Base-by-base conservation (phyloP, 2,888 invertebrate species). In the Choreutis nemorana region DNA sequence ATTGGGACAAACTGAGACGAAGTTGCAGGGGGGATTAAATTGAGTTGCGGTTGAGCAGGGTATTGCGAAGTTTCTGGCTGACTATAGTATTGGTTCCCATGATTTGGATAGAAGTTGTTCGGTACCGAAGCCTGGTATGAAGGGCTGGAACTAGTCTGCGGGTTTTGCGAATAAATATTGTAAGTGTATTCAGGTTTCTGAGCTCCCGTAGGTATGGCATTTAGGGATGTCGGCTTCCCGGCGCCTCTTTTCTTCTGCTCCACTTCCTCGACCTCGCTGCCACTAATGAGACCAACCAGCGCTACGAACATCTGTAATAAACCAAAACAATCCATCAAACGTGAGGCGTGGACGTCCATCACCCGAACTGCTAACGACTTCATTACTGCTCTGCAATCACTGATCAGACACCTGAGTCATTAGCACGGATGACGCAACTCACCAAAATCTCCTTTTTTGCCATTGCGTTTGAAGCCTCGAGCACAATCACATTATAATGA, bases 111-210 rank as follows among this genome's bases (percentile, higher is more conserved):
- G 37, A 75, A 78, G 1, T 73, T 66, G 36, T 57, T 73, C n/a
- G 26, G 14, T 11, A 12, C 12, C 5, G 10, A 3, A 33, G 75
- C 72, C 2, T 55, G 42, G 23, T 54, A 44, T 27, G 41, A 54
- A 8, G 49, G 42, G 15, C 40, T 42, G 18, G 37, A 51, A 25
- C 60, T 63, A 2, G 51, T 39, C 32, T 44, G 55, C 1, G 61
- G 56, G 26, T 43, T 67, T 40, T 70, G 70, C 2, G 61, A 39
- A 35, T 73, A 78, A 37, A 71, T 60, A 33, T 56, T 68, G 42
- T 75, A 79, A 1, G 67, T 65, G 32, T 71, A 70, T n/a, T 79
- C 79, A 12, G 63, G 65, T 29, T 80, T 80, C 42, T 77, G 79
- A 3, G 64, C 63, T 23, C 75, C 73, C 1, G 67, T 62, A 1